A percentile compares a stretch with the other conserved stretches of the same genome.
phyloP scores from a whole-genome alignment of 2,113 vertebrate genomes.

The Empidonax traillii region DNA sequence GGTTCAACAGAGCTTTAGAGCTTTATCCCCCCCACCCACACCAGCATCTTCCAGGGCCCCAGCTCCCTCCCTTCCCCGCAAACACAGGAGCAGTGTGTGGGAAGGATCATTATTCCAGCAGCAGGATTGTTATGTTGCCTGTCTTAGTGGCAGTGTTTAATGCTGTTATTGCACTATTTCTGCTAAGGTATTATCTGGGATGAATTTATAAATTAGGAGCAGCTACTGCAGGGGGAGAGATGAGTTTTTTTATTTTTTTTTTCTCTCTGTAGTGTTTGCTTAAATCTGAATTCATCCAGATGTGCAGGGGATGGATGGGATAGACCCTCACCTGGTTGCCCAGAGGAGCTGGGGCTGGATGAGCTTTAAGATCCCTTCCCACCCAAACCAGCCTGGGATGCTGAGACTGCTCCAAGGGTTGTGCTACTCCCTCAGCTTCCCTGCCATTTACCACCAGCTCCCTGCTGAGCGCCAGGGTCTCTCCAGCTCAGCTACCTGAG shows the following conservation, averaged over 20 bases:
- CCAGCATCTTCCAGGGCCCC: not conserved
- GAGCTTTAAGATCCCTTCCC: not conserved
- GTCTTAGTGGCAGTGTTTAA: not conserved
- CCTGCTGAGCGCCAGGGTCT: not conserved
- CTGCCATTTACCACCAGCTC: not conserved
- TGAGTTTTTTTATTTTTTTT: no score
- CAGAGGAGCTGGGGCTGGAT: not conserved
- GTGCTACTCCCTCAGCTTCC: not conserved
- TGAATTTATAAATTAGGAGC: not conserved
- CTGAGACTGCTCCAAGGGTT: not conserved
- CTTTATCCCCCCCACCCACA: not conserved
- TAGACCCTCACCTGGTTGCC: no score
- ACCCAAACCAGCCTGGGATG: not conserved
- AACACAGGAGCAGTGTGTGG: not conserved
- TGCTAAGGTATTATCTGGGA: not conserved
- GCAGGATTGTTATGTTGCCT: not conserved
- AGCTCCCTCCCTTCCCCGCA: not conserved
- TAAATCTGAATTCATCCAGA: not conserved
- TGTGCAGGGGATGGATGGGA: not conserved
- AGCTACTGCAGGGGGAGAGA: not conserved
- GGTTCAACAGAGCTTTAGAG: not conserved
- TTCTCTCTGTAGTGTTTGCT: not conserved
- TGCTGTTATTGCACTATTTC: not conserved
- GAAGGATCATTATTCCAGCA: not conserved
- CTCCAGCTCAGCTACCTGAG: not conserved